Percentiles rank a stretch among this genome's conserved stretches.
phyloP scores from a whole-genome alignment of 2,113 vertebrate species.

The Catagonus wagneri region DNA sequence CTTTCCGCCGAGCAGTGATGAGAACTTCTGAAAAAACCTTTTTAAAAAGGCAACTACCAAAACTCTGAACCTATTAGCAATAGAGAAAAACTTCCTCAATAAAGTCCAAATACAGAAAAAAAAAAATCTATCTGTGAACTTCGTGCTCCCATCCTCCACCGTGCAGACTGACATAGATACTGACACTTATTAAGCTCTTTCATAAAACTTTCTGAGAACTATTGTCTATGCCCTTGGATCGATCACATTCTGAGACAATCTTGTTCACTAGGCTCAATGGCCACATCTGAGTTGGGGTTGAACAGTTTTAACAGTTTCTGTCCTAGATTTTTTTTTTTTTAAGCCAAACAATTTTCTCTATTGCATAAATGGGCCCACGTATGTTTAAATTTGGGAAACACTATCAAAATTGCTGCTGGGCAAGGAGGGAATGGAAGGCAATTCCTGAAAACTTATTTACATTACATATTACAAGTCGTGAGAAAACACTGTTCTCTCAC shows the following conservation, averaged over 20 bases:
- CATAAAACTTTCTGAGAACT: background rate
- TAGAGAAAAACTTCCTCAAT: background rate
- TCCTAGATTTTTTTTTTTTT: background rate
- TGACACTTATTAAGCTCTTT: background rate
- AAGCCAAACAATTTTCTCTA: background rate
- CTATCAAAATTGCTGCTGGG: constrained; percentile 18
- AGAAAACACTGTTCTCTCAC: constrained; percentile 13
- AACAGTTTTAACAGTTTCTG: background rate
- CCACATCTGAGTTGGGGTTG: background rate
- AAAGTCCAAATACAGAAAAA: background rate
- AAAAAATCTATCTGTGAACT: background rate
- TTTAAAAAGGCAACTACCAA: background rate
- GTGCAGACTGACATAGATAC: background rate
- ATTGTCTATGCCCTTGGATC: no score
- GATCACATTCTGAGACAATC: background rate
- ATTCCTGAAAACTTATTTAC: constrained; percentile 49
- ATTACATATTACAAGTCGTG: constrained; percentile 39
- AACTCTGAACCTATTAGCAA: background rate
- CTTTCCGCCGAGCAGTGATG: no score
- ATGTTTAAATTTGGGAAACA: constrained; percentile 33
- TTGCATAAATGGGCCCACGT: background rate
- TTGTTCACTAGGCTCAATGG: background rate
- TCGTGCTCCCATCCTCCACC: fast-evolving
- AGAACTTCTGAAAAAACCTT: background rate
- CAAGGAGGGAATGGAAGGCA: background rate